Evolutionary conservation across 1,140 invertebrate genomes (phyloP).

Genomic region (Neodiprion lecontei): DNA sequence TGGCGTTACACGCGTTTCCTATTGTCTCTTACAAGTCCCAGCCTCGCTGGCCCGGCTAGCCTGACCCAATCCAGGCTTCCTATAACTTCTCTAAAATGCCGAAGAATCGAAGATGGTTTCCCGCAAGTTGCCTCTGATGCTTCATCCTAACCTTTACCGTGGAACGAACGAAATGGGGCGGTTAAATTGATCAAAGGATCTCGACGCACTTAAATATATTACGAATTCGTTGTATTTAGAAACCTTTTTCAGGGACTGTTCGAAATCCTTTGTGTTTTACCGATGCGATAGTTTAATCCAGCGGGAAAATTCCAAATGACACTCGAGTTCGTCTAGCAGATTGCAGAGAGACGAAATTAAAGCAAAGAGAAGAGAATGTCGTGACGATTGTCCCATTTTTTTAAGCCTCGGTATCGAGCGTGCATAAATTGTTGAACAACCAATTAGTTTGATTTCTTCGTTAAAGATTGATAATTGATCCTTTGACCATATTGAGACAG

Average conservation of each 20-base stretch:
- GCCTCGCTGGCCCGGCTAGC: not conserved
- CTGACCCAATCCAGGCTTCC: not conserved
- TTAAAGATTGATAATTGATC: too few relatives aligned
- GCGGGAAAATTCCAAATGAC: not conserved
- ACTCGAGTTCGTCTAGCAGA: not conserved
- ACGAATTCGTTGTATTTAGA: not conserved
- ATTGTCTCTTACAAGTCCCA: not conserved
- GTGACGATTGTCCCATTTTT: not conserved
- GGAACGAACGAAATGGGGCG: not conserved
- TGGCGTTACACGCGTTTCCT: conserved; percentile 6
- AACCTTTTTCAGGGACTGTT: not conserved
- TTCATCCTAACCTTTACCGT: too few relatives aligned
- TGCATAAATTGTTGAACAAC: too few relatives aligned
- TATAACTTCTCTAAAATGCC: not conserved
- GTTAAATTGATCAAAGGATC: not conserved
- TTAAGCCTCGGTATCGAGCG: too few relatives aligned
- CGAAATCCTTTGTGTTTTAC: not conserved
- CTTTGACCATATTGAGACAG: too few relatives aligned
- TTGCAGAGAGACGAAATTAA: conserved; percentile 15
- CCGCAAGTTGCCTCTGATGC: too few relatives aligned
- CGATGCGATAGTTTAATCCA: not conserved
- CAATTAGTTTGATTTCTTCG: too few relatives aligned
- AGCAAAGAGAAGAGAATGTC: conserved; percentile 11
- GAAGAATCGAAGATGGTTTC: not conserved
- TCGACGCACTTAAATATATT: not conserved